Percentiles rank a stretch among this genome's conserved stretches.
Conservation (phyloP, 2,113 vertebrate species). For the Hippopotamus amphibius region DNA sequence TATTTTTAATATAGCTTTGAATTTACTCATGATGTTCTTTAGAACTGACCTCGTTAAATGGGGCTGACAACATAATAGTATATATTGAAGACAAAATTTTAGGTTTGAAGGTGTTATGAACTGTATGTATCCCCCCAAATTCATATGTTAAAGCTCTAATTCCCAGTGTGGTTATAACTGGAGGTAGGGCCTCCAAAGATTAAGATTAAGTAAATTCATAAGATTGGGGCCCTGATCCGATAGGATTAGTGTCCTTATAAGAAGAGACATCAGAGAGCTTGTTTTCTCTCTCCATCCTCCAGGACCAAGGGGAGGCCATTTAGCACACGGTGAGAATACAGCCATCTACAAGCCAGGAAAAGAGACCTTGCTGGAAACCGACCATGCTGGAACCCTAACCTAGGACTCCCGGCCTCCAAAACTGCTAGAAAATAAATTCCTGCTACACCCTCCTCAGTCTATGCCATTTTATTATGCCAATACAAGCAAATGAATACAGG, state of each 20-base stretch:
- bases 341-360: background rate
- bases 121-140: background rate
- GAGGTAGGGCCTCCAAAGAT: background rate
- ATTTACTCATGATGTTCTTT: background rate
- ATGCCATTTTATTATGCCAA: background rate
- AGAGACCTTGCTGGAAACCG: background rate
- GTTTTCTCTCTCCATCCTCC: background rate
- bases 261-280: background rate
- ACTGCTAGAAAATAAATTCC: background rate
- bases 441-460: background rate
- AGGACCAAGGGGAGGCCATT: background rate
- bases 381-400: background rate
- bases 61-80: background rate
- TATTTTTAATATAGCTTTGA: conserved; percentile 27
- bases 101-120: background rate
- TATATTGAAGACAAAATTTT: background rate
- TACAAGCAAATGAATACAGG: background rate
- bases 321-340: background rate
- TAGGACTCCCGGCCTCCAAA: background rate
- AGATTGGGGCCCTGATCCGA: background rate
- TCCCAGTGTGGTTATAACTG: background rate
- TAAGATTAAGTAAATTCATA: background rate
- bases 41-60: background rate
- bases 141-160: background rate
- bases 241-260: background rate